These are phyloP conservation scores for Syrrhaptes paradoxus DNA, from an alignment of 2,113 vertebrate genomes.

Conservation along the genomic window DNA sequence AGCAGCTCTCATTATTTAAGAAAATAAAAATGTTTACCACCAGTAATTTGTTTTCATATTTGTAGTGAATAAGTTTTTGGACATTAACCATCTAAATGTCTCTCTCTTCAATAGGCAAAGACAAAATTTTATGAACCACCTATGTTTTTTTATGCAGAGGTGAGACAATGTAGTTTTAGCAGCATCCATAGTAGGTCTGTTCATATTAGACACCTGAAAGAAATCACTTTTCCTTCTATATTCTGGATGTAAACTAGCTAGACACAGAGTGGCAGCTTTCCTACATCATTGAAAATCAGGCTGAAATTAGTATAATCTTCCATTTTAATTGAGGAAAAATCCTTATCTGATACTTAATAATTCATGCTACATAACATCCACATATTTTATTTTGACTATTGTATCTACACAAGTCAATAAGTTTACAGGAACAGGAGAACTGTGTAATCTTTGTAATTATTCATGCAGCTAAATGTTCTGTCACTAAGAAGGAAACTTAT, in stretches of 20 bases:
- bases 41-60: not conserved
- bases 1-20: not conserved
- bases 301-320: not conserved
- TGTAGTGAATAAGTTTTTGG: not conserved
- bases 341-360: not conserved
- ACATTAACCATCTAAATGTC: too few species aligned
- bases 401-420: not conserved
- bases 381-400: not conserved
- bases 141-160: not conserved
- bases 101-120: not conserved
- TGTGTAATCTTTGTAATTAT: not conserved
- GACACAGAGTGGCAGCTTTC: not conserved
- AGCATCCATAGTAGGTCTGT: not conserved
- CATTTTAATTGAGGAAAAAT: not conserved
- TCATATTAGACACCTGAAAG: not conserved
- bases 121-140: not conserved
- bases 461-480: not conserved
- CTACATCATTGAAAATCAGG: not conserved
- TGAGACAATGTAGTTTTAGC: not conserved
- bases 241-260: not conserved
- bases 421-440: not conserved
- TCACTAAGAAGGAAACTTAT: not conserved
- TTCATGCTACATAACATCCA: not conserved
- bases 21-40: not conserved
- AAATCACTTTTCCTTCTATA: not conserved